Conservation (phyloP, 2,113 vertebrate genomes). For the human region DNA sequence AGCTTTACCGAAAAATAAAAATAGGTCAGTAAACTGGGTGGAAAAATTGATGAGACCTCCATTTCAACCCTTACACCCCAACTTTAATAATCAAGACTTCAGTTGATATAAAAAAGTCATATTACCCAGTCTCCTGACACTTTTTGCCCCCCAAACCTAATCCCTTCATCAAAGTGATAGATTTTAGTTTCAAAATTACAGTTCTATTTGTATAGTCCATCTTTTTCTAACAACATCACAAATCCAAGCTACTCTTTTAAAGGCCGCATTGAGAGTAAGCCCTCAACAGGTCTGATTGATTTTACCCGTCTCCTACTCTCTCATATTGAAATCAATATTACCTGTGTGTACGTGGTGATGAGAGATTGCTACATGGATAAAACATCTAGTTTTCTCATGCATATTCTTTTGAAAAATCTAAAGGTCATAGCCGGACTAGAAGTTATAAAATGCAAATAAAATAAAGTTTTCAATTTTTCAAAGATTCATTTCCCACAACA, state of each 20-base stretch:
- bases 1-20: background rate
- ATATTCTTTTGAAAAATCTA: background rate
- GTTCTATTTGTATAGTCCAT: background rate
- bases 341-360: background rate
- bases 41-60: background rate
- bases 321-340: slow-evolving; percentile 9
- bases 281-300: background rate
- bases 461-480: background rate
- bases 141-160: background rate
- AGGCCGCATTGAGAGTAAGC: background rate
- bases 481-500: background rate
- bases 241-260: background rate
- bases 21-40: background rate
- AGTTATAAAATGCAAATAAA: background rate
- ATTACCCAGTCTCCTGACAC: background rate
- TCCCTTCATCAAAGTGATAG: background rate
- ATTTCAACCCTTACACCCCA: background rate
- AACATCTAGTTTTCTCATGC: background rate
- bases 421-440: background rate
- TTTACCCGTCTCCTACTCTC: background rate
- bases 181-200: slow-evolving; percentile 1
- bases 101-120: background rate
- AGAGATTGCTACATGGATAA: background rate
- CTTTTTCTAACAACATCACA: background rate
- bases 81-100: background rate